Conservation (phyloP, 2,113 vertebrate species). For the crab-eating macaque (Macaca fascicularis) region T2T-MFA8v1.1 NC_088376.1:165669001-165669500, state of each 20-base stretch:
- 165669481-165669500: not conserved
- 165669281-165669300: not conserved
- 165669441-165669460: not conserved
- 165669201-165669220: not conserved
- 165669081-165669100: not conserved
- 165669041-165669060: not conserved
- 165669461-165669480: not conserved
- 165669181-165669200: not conserved
- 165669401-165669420: not conserved
- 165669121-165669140: not conserved
- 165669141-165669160: not conserved
- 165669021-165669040: not conserved
- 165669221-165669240: not conserved
- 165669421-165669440: not conserved
- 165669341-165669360: not conserved
- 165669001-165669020: not conserved
- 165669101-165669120: not conserved
- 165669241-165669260: not conserved
- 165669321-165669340: not conserved
- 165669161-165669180: not conserved
- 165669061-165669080: not conserved
- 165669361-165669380: not conserved
- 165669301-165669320: not conserved
- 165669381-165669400: not conserved
- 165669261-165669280: not conserved